These are phyloP conservation scores for Thumatha senex DNA, from an alignment of 2,888 invertebrate species.

Conservation along the genomic window DNA sequence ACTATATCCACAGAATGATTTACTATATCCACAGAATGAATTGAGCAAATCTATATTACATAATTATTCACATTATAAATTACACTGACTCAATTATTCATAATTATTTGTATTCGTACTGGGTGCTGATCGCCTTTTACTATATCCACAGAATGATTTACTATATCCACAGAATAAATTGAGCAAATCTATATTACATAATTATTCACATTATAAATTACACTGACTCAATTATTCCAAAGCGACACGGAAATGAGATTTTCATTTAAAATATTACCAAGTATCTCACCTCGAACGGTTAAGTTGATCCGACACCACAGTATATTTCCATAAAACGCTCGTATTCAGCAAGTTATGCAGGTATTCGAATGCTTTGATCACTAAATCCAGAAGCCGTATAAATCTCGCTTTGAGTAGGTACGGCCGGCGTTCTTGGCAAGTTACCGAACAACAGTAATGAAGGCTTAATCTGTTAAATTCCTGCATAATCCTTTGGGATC, in stretches of 20 bases:
- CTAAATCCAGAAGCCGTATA: conserved; percentile 54
- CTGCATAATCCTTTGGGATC: conserved; percentile 58
- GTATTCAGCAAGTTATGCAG: conserved; percentile 55
- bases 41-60: conserved; percentile 1
- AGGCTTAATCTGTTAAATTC: conserved; percentile 69
- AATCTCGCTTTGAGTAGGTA: conserved; percentile 62
- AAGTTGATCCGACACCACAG: conserved; percentile 31
- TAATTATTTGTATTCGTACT: no score
- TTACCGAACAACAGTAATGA: conserved; percentile 73
- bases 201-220: conserved; percentile 38
- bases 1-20: conserved; percentile 18
- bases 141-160: conserved; percentile 18
- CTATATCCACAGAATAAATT: conserved; percentile 10
- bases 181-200: conserved; percentile 1
- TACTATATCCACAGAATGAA: conserved; percentile 12
- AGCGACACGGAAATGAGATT: conserved; percentile 25
- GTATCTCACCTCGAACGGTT: conserved; percentile 13
- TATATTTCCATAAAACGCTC: conserved; percentile 63
- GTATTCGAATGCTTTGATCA: conserved; percentile 57
- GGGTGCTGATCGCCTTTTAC: no score
- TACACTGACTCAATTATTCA: conserved; percentile 19
- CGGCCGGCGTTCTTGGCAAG: conserved; percentile 61
- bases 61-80: conserved; percentile 39
- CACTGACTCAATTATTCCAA: conserved; percentile 16
- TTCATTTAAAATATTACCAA: conserved; percentile 33